Base-by-base conservation (phyloP, 2,797 vertebrate genomes). In the Anniella stebbinsi region DNA sequence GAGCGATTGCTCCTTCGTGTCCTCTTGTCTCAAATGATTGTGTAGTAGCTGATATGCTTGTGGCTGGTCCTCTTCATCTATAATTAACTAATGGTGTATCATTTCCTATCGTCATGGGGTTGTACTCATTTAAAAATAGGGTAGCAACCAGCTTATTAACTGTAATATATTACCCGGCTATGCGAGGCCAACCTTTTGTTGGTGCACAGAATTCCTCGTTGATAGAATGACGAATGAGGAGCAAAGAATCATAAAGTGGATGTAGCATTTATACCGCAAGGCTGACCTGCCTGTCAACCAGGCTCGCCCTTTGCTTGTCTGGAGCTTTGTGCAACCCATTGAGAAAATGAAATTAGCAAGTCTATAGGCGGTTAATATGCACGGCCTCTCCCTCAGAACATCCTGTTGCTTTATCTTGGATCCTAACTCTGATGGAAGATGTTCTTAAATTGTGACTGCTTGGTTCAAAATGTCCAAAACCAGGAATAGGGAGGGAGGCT, bases 81-180 rank as follows among this genome's bases (percentile, higher is more conserved):
- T 93, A 96, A 93, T 94, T 95, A 89, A 60, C 80, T 77, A 93
- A 89, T 89, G 92, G 76, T 87, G 89, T 88, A 89, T 91, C 92
- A 88, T 92, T 93, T 92, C 95, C 87, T 83, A 41, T 69, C 88
- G 25, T 73, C 90, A 88, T 84, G 90, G 87, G 82, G 69, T 9
- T 86, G 51, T 92, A 86, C 75, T 72, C 86, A 69, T 87, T 91
- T 95, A 96, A 95, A 95, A 96, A 95, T 95, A 96, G 93, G n/a
- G 23, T 87, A 38, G 45, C 87, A 76, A 88, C 86, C 87, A 81
- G 57, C 92, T 94, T 93, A 93, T 95, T 95, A 94, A 93, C 89
- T 89, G 93, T 63, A 93, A 95, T 94, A 81, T 91, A 95, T 95
- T 94, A 80, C 91, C 89, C 36, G 91, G 84, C 77, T n/a, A 0